Evolutionary conservation across 2,888 invertebrate species (phyloP).

Genomic region (Protodeltote pygarga): DNA sequence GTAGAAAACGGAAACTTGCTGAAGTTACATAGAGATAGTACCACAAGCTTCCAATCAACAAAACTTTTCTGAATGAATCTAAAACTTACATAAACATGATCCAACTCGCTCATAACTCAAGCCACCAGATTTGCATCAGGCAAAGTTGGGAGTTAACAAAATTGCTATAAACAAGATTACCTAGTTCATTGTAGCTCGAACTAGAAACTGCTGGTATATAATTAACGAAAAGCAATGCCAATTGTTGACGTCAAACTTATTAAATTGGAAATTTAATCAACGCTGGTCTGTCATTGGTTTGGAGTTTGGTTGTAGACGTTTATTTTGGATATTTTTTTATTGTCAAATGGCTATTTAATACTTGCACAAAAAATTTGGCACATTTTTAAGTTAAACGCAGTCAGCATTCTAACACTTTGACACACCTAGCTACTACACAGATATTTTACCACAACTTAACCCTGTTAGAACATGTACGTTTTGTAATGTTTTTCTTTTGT

Average conservation of each 20-base stretch:
- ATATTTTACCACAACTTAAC: too few relatives aligned
- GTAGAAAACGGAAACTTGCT: too few relatives aligned
- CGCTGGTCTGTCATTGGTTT: conserved; percentile 4
- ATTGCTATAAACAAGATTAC: conserved; percentile 70
- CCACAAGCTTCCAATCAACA: not conserved
- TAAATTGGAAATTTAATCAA: conserved; percentile 52
- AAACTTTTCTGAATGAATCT: conserved; percentile 9
- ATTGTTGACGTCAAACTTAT: conserved; percentile 52
- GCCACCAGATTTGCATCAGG: conserved; percentile 57
- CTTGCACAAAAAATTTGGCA: too few relatives aligned
- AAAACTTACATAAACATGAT: conserved; percentile 26
- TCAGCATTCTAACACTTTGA: too few relatives aligned
- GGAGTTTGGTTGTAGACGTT: conserved; percentile 5
- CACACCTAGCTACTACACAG: too few relatives aligned
- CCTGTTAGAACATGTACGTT: too few relatives aligned
- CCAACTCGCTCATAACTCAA: conserved; percentile 25
- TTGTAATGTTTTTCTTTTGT: too few relatives aligned
- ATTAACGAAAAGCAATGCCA: conserved; percentile 64
- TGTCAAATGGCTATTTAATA: too few relatives aligned
- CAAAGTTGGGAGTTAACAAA: conserved; percentile 59
- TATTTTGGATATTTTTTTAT: not conserved
- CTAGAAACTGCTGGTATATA: conserved; percentile 55
- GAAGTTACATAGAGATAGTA: too few relatives aligned
- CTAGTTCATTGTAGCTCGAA: conserved; percentile 60
- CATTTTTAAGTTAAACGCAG: too few relatives aligned